Evolutionary conservation across 2,888 invertebrate genomes (phyloP), one percentile per base, ranked within the genome.

Genomic region (Dicyrtoma fusca): DNA sequence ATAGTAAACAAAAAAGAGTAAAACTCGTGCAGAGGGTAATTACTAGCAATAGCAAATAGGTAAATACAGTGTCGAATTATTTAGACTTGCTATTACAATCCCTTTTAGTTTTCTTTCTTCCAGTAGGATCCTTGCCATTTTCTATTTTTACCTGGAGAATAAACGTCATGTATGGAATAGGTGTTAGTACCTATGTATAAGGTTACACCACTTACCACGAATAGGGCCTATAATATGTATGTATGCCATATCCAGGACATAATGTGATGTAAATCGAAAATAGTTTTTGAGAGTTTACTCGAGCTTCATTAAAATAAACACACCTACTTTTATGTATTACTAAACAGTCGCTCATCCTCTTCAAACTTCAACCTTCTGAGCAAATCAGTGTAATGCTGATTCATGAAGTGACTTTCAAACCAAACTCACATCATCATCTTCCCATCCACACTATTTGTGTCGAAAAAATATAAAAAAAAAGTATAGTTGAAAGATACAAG

Each of bases 261-360:
- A 19, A 51, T 51, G 21, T 10, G 3, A 23, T 55, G 25, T 55
- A 55, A 55, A 23, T 21, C 25, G 13, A 55, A 55, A 55, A 34
- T 34, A 34, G 34, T 34, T 34, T 34, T 34, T 34, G 55, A 23
- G 55, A 55, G 21, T 49, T 49, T 49, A 17, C n/a, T n/a, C 17
- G 13, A 49, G 49, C 49, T 49, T 49, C 49, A 17, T 49, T 34
- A 61, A 34, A 61, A 42, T 45, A 19, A 62, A 44, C 62, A 62
- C 62, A 62, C 62, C 62, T 62, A 62, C 62, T 62, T 44, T 44
- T 62, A 62, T 62, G 11, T 62, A 55, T 55, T 55, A 55, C 55
- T 55, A 55, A 55, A 55, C 55, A 55, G 17, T 55, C 21, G 51
- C 25, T 23, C 55, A 55, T 55, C 55, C 55, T 55, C 55, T 55